Evolutionary conservation across 1,140 invertebrate species (phyloP).

Genomic region (Philotrypesis tridentata): DNA sequence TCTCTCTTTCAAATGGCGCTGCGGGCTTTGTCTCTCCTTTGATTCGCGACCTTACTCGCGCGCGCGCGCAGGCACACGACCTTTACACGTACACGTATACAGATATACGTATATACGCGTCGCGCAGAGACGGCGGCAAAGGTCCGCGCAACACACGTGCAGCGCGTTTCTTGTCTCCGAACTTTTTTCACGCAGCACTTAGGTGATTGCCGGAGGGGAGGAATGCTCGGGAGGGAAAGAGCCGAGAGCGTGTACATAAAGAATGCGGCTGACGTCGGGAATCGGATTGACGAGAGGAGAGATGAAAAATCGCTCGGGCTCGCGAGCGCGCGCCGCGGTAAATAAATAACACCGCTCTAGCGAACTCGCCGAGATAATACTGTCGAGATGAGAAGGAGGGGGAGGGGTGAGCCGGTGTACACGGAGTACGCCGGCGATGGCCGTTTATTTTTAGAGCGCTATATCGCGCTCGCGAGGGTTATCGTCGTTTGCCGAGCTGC

Average conservation of each 20-base stretch:
- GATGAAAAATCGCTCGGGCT: conserved; percentile 14
- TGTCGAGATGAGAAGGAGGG: not conserved
- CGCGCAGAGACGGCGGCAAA: not conserved
- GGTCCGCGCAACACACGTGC: not conserved
- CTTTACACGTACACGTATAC: not conserved
- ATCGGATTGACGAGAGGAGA: conserved; percentile 1
- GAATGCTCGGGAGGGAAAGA: conserved; percentile 5
- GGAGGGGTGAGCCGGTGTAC: not conserved
- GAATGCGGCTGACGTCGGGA: not conserved
- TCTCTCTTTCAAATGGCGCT: not conserved
- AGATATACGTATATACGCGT: not conserved
- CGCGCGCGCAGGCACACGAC: not conserved
- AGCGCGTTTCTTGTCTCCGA: not conserved
- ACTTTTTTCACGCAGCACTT: conserved; percentile 43
- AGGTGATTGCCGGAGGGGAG: conserved; percentile 49
- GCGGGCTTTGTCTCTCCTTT: not conserved
- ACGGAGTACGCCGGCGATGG: not conserved
- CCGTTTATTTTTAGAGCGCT: not conserved
- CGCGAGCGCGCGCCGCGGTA: not conserved
- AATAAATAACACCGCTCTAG: not conserved
- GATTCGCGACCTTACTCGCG: not conserved
- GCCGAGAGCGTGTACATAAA: not conserved
- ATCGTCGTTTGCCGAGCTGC: not conserved
- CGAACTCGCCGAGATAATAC: not conserved
- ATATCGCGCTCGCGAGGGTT: not conserved